phyloP scores from a whole-genome alignment of 2,113 vertebrate genomes.

The Cynopterus brachyotis region DNA sequence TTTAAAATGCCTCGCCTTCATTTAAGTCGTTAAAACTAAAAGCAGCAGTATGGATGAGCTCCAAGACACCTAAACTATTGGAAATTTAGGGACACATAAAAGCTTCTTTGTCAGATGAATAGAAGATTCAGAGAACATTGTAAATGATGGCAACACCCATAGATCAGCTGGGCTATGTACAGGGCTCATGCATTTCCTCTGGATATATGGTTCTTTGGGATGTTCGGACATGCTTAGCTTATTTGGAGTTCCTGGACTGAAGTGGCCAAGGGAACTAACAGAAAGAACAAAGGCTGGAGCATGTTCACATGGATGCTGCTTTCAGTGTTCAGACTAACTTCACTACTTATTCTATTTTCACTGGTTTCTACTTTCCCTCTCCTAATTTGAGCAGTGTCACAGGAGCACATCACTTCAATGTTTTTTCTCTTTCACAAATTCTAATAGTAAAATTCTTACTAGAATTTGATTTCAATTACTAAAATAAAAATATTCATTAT shows the following conservation, averaged over 20 bases:
- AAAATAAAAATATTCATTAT: not conserved
- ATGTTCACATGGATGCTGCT: rapidly evolving
- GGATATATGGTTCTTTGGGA: not conserved
- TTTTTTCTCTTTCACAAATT: not conserved
- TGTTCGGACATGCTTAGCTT: not conserved
- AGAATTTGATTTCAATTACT: not conserved
- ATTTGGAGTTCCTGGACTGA: not conserved
- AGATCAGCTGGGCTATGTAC: not conserved
- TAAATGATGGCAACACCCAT: not conserved
- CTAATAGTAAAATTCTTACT: not conserved
- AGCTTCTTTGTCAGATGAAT: not conserved
- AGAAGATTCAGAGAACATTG: not conserved
- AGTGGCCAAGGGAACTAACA: not conserved
- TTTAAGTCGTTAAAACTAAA: not conserved
- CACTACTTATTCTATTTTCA: not conserved
- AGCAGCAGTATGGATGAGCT: not conserved
- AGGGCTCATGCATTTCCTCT: not conserved
- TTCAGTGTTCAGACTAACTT: not conserved
- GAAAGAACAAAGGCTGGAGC: not conserved
- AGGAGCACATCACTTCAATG: not conserved
- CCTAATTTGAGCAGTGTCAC: not conserved
- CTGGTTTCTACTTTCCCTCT: not conserved
- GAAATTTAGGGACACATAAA: not conserved
- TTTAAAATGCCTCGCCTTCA: not conserved
- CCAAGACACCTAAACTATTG: not conserved